Evolutionary conservation across 2,888 invertebrate species (phyloP), one percentile per base, ranked within the genome.

Genomic region (Caenorhabditis auriculariae): DNA sequence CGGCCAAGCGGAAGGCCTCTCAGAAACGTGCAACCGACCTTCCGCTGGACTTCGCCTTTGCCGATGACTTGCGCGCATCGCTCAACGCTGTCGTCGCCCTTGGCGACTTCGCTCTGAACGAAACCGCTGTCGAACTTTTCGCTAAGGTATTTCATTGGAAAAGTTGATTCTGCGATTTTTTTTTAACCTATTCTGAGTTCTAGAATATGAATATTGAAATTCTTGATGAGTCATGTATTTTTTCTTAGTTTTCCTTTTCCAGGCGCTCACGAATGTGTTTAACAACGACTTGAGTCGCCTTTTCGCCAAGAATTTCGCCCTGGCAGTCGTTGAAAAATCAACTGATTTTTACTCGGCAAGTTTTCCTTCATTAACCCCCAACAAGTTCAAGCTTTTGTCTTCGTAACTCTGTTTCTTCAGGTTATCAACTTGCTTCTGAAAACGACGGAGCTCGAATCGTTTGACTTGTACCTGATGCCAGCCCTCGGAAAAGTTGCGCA

Each of bases 401-500:
- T 32, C n/a, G 9, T 32, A n/a, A n/a, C 7, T 32, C 7, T 9
- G n/a, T 32, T n/a, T 32, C 35, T 50, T 43, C 27, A 50, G 49
- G 37, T 59, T n/a, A 55, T 70, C 15, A 50, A 57, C 19, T 45
- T 68, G 19, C 53, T 72, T 15, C 41, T 59, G 27, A 50, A 49
- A 17, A 52, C 68, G 6, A 44, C 54, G n/a, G 53, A 48, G 2
- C 17, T 66, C 43, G 54, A 56, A 7, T 58, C 66, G 7, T 76
- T 76, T 46, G 76, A 76, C 48, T 29, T 74, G 24, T 66, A 69
- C 57, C 54, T 68, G 32, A 66, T 74, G 69, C 71, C 72, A 15
- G 47, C 65, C 7, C 57, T 75, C 5, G 75, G 68, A n/a, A 58
- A 60, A 24, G 43, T 71, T 23, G 66, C 70, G 0, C n/a, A 48